A percentile compares a stretch with the other conserved stretches of the same genome.
Conservation (phyloP, 2,888 invertebrate genomes). For the Thyatira batis region DNA sequence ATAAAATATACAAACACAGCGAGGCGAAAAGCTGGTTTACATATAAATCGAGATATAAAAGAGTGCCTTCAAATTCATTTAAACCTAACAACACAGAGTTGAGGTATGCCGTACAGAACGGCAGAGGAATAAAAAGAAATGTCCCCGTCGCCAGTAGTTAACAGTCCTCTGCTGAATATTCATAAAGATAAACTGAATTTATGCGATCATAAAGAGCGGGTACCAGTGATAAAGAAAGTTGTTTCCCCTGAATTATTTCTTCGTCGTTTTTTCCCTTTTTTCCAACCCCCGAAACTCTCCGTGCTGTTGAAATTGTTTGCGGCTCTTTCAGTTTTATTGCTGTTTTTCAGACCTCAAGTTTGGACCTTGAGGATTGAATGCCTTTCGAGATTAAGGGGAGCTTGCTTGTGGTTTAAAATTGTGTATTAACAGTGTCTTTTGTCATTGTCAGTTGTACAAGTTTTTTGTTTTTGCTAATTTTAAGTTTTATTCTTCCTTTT, state of each 20-base stretch:
- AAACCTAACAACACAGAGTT: neutral
- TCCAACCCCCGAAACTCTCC: neutral
- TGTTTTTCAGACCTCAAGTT: conserved; percentile 1
- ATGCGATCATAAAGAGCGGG: conserved; percentile 62
- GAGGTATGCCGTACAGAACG: neutral
- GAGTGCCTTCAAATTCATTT: conserved; percentile 4
- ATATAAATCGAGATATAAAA: conserved; percentile 25
- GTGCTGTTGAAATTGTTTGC: neutral
- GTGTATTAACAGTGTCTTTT: too few relatives aligned
- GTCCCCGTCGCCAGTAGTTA: conserved; percentile 22
- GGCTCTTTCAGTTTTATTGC: conserved; percentile 14
- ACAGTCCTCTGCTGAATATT: conserved; percentile 60
- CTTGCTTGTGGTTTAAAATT: neutral
- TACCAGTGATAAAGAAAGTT: conserved; percentile 57
- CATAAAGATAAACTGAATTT: conserved; percentile 75
- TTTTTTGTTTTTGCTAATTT: too few relatives aligned
- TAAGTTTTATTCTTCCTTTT: too few relatives aligned
- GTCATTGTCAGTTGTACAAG: too few relatives aligned
- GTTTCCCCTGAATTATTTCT: conserved; percentile 39
- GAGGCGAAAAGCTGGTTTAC: conserved; percentile 18
- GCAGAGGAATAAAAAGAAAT: conserved; percentile 5
- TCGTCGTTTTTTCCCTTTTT: conserved; percentile 19
- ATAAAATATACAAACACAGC: conserved; percentile 2
- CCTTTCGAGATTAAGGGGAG: neutral
- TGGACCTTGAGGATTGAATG: neutral